A percentile compares a stretch with the other conserved stretches of the same genome.
phyloP scores from a whole-genome alignment of 2,797 vertebrate species.

The Hypotaenidia philippensis region DNA sequence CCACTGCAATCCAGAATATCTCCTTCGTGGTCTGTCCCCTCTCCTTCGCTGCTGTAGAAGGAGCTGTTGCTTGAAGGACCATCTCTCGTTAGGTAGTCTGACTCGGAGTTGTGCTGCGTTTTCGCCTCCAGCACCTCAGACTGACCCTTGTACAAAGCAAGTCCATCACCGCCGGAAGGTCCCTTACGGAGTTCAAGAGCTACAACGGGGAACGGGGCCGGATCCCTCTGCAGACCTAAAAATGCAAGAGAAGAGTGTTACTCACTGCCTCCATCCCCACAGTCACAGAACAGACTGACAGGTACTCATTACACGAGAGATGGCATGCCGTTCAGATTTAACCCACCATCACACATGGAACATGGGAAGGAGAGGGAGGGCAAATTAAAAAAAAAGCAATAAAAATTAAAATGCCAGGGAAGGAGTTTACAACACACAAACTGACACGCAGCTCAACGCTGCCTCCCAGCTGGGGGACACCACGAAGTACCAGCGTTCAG shows the following conservation, averaged over 20 bases:
- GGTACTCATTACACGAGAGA: not conserved
- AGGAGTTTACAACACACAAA: conserved; percentile 26
- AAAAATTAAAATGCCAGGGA: conserved; percentile 46
- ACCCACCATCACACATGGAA: conserved; percentile 68
- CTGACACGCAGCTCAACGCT: conserved; percentile 21
- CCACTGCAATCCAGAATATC: conserved; percentile 89
- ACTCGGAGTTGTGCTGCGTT: conserved; percentile 58
- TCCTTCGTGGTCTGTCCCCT: conserved; percentile 80
- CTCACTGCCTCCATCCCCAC: not conserved
- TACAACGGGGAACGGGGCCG: conserved; percentile 55
- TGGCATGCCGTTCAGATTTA: not conserved
- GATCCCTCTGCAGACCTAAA: conserved; percentile 77
- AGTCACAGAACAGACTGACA: accelerated
- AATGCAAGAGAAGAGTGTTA: conserved; percentile 65
- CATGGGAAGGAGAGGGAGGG: conserved; percentile 61
- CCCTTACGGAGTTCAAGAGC: conserved; percentile 68
- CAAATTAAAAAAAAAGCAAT: conserved; percentile 1
- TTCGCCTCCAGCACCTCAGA: conserved; percentile 32
- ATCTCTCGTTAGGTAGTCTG: conserved; percentile 67
- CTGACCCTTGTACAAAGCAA: conserved; percentile 50
- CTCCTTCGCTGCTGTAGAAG: conserved; percentile 92
- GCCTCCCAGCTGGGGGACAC: conserved; percentile 31
- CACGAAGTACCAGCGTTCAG: conserved; percentile 8
- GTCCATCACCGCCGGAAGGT: conserved; percentile 3
- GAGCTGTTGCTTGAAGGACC: conserved; percentile 85